Percentiles rank a stretch among this genome's conserved stretches.
Conservation (phyloP, 2,113 vertebrate genomes). For the Ivindomyrus marchei region DNA sequence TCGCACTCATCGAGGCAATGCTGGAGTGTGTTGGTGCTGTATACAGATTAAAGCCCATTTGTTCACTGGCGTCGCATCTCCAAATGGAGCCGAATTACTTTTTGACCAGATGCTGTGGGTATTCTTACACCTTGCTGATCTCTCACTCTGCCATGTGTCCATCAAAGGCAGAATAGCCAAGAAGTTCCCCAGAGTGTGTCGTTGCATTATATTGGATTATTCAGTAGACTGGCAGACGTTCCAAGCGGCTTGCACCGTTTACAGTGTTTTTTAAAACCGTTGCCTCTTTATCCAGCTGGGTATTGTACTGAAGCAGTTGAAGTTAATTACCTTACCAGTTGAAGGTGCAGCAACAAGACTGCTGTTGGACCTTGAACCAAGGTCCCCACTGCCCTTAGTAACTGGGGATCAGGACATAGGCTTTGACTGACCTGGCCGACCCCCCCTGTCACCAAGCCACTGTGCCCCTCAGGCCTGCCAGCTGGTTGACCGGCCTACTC, state of each 20-base stretch:
- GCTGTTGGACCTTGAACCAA: not conserved
- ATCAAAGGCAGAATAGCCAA: not conserved
- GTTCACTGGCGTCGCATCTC: not conserved
- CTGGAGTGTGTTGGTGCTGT: not conserved
- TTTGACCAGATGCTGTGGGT: not conserved
- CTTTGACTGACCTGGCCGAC: not conserved
- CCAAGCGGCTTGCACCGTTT: not conserved
- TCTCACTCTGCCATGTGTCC: not conserved
- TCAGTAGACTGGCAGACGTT: not conserved
- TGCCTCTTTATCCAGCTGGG: not conserved
- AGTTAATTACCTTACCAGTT: not conserved
- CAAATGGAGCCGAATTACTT: not conserved
- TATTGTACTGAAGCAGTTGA: not conserved
- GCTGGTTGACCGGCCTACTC: not conserved
- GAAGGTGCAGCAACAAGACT: not conserved
- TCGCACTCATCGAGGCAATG: not conserved
- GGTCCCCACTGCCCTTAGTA: not conserved
- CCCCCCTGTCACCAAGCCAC: not conserved
- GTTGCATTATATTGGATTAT: slow-evolving; percentile 6
- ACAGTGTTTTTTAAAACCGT: not conserved
- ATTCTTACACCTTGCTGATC: slow-evolving; percentile 1
- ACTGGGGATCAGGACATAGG: not conserved
- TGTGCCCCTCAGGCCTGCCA: not conserved
- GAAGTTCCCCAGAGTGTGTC: not conserved
- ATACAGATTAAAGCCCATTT: not conserved